A percentile compares a stretch with the other conserved stretches of the same genome.
Evolutionary conservation across 2,888 invertebrate genomes (phyloP).

Genomic region (Elgonia sp.): DNA sequence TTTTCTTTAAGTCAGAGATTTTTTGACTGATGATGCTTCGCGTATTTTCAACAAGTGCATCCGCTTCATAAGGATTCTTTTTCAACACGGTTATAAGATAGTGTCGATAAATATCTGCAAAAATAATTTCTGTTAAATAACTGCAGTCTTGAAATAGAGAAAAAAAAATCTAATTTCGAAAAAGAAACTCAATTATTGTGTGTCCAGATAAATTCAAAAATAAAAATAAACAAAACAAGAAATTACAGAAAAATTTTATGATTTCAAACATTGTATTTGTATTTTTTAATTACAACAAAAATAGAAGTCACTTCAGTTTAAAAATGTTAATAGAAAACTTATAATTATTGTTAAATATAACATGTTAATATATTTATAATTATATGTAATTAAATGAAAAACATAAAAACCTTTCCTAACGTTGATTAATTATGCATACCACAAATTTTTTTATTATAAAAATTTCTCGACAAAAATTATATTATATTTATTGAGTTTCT

Average conservation of each 20-base stretch:
- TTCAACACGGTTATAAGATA: constrained; percentile 67
- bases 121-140: constrained; percentile 42
- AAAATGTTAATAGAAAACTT: not conserved
- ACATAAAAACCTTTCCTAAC: not conserved
- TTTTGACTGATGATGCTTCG: constrained; percentile 73
- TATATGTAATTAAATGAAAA: too few species aligned
- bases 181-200: constrained; percentile 58
- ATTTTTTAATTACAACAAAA: not conserved
- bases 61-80: constrained; percentile 71
- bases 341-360: too few species aligned
- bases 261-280: too few species aligned
- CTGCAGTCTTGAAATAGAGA: not conserved
- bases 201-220: too few species aligned
- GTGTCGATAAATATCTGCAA: constrained; percentile 72
- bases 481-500: too few species aligned
- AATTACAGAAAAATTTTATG: too few species aligned
- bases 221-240: too few species aligned
- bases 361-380: not conserved
- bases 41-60: constrained; percentile 67
- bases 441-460: too few species aligned
- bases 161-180: not conserved
- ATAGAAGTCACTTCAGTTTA: constrained; percentile 37
- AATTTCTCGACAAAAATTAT: too few species aligned
- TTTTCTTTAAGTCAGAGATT: constrained; percentile 71
- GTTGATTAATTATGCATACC: too few species aligned